Conservation (phyloP, 1,140 invertebrate species). For the Drosophila suzukii region DNA sequence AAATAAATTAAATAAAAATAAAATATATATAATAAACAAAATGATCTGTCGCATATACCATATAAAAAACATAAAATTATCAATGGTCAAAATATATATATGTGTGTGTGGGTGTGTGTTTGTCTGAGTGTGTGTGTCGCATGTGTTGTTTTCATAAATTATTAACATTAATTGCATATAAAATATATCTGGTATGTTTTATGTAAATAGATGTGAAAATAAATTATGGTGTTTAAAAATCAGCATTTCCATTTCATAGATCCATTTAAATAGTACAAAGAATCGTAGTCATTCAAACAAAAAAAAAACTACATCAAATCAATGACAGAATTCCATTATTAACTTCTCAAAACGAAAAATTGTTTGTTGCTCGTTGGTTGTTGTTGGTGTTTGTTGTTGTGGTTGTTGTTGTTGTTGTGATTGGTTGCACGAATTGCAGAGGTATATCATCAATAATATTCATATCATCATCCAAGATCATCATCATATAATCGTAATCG, state of each 20-base stretch:
- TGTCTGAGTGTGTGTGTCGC: conserved; percentile 20
- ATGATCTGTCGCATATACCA: conserved; percentile 60
- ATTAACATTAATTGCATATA: conserved; percentile 73
- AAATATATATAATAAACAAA: conserved; percentile 59
- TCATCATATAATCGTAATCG: conserved; percentile 23
- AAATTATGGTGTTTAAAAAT: conserved; percentile 64
- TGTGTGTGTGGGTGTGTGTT: conserved; percentile 34
- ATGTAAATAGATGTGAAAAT: conserved; percentile 54
- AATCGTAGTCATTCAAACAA: conserved; percentile 21
- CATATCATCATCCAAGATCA: conserved; percentile 46
- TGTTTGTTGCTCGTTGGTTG: conserved; percentile 16
- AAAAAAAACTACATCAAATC: neutral
- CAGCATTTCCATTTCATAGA: conserved; percentile 28
- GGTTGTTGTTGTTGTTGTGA: conserved; percentile 46
- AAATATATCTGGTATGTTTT: conserved; percentile 50
- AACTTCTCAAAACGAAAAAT: conserved; percentile 8
- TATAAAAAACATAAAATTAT: conserved; percentile 78
- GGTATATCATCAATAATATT: conserved; percentile 57
- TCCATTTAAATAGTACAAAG: conserved; percentile 22
- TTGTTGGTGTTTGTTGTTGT: conserved; percentile 14
- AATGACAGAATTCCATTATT: conserved; percentile 23
- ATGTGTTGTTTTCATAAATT: conserved; percentile 67
- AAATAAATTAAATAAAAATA: conserved; percentile 68
- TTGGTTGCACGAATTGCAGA: conserved; percentile 31
- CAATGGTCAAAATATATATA: conserved; percentile 70